These are phyloP conservation scores for Gastrophryne carolinensis DNA, from an alignment of 2,797 vertebrate species.

Conservation along the genomic window DNA sequence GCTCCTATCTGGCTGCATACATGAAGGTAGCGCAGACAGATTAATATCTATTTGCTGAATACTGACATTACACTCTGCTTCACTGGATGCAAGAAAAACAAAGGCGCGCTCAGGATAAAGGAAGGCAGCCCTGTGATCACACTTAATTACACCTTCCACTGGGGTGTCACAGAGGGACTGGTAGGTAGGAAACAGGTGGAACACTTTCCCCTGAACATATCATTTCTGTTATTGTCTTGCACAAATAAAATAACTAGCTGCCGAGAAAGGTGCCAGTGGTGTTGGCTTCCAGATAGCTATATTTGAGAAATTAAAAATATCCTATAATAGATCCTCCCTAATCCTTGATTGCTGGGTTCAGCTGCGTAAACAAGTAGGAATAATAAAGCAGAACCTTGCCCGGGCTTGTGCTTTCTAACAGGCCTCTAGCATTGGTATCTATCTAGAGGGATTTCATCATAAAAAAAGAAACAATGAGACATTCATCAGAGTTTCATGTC, in stretches of 20 bases:
- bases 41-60: conserved; percentile 18
- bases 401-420: neutral
- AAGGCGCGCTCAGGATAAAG: conserved; percentile 14
- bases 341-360: neutral
- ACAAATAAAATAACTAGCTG: conserved; percentile 13
- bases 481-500: no score
- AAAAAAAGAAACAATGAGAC: no score
- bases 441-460: no score
- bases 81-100: conserved; percentile 5
- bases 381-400: neutral
- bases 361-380: neutral
- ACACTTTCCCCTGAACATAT: conserved; percentile 5
- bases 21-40: neutral
- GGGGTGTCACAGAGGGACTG: conserved; percentile 39
- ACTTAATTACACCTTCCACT: conserved; percentile 34
- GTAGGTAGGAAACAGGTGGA: conserved; percentile 49
- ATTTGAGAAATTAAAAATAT: conserved; percentile 25
- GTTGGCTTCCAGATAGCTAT: conserved; percentile 1
- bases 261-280: neutral
- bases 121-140: conserved; percentile 33
- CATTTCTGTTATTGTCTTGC: conserved; percentile 30
- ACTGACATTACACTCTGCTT: conserved; percentile 44
- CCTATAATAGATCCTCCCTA: neutral
- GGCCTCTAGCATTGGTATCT: no score
- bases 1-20: neutral